Evolutionary conservation across 2,113 vertebrate genomes (phyloP).

Genomic region (Cyanoliseus patagonus): DNA sequence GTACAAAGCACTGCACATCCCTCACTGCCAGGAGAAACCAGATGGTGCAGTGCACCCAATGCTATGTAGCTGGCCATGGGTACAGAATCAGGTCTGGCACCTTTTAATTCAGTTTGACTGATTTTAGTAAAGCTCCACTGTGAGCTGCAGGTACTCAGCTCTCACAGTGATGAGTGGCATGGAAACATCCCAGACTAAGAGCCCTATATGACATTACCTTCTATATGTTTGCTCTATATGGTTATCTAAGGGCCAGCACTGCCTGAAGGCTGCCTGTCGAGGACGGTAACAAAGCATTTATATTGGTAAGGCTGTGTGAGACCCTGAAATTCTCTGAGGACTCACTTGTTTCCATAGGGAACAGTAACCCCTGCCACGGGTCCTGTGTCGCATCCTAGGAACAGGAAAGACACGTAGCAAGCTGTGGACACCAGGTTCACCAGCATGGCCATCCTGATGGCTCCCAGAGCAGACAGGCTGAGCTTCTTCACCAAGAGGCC

Average conservation of each 20-base stretch:
- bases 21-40: background rate
- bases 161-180: background rate
- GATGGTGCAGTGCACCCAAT: fast-evolving
- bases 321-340: background rate
- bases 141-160: background rate
- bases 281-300: background rate
- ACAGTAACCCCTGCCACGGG: constrained; percentile 94
- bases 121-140: background rate
- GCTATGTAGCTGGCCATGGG: fast-evolving
- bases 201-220: background rate
- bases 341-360: constrained; percentile 91
- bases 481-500: constrained; percentile 97
- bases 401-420: constrained; percentile 96
- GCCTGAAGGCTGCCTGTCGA: background rate
- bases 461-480: constrained; percentile 92
- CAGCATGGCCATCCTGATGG: constrained; percentile 96
- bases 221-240: background rate
- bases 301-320: background rate
- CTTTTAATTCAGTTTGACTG: background rate
- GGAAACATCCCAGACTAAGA: background rate
- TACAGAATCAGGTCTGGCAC: background rate
- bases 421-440: constrained; percentile 97
- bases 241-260: background rate
- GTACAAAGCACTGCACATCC: background rate
- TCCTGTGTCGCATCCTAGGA: constrained; percentile 95